Evolutionary conservation across 2,888 invertebrate species (phyloP).

Genomic region (Campoletis raptor): DNA sequence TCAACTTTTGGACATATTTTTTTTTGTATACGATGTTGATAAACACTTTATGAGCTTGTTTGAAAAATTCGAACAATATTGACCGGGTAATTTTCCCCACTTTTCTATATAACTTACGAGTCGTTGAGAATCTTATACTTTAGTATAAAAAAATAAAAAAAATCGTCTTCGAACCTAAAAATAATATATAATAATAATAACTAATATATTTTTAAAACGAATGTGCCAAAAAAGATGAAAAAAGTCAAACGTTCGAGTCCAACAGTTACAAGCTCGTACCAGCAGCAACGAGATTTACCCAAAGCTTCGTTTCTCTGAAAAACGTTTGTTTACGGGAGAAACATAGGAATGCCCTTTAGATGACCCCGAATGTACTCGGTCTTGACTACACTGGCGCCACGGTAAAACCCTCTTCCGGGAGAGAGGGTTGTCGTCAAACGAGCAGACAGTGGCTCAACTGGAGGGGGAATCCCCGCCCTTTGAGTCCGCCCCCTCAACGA

Average conservation of each 20-base stretch:
- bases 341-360: conserved; percentile 36
- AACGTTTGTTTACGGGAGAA: conserved; percentile 43
- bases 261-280: not conserved
- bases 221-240: not conserved
- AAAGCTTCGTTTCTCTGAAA: conserved; percentile 12
- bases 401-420: conserved; percentile 49
- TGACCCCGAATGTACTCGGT: conserved; percentile 47
- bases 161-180: no score
- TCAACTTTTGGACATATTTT: no score
- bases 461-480: conserved; percentile 76
- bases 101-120: no score
- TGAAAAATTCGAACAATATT: no score
- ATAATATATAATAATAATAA: not conserved
- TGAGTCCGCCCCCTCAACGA: conserved; percentile 73
- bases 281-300: conserved; percentile 15
- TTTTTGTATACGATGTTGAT: no score
- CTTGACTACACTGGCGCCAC: conserved; percentile 22
- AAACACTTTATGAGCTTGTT: no score
- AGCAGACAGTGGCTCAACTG: conserved; percentile 30
- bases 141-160: no score
- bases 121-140: no score
- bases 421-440: conserved; percentile 47
- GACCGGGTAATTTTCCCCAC: no score
- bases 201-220: not conserved
- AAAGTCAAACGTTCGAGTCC: not conserved